A percentile compares a stretch with the other conserved stretches of the same genome.
These are phyloP conservation scores for Gastrophysa polygoni DNA, from an alignment of 2,888 invertebrate genomes.

Conservation along the genomic window DNA sequence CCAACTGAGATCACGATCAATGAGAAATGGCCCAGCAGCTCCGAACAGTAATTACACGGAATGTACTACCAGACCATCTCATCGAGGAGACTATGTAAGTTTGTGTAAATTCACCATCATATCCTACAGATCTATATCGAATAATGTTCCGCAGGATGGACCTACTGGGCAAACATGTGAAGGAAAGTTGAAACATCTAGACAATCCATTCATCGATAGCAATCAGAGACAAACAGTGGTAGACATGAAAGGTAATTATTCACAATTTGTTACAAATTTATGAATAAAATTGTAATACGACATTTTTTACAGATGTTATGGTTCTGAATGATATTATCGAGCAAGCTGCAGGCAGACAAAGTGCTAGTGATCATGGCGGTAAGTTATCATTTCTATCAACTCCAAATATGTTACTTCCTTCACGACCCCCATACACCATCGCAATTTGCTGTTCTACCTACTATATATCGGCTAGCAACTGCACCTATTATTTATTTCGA, in stretches of 20 bases:
- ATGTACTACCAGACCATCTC: constrained; percentile 67
- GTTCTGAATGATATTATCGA: constrained; percentile 96
- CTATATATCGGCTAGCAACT: constrained; percentile 43
- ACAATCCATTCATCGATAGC: constrained; percentile 92
- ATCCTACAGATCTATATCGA: neutral
- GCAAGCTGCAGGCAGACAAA: constrained; percentile 89
- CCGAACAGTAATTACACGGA: constrained; percentile 65
- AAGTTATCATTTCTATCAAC: constrained; percentile 54
- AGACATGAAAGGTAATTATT: constrained; percentile 75
- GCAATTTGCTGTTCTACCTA: constrained; percentile 55
- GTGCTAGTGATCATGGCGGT: constrained; percentile 89
- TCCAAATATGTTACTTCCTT: constrained; percentile 33
- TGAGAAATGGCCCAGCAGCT: constrained; percentile 67
- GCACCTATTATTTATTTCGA: constrained; percentile 34
- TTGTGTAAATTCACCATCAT: neutral
- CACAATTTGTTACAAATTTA: neutral
- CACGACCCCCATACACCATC: constrained; percentile 52
- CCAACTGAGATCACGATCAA: constrained; percentile 76
- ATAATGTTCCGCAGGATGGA: constrained; percentile 66
- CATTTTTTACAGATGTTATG: constrained; percentile 83
- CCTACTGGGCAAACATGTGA: constrained; percentile 81
- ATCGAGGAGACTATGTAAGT: constrained; percentile 75
- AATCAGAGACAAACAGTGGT: constrained; percentile 84
- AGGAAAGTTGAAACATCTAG: constrained; percentile 82
- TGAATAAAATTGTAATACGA: too few relatives aligned